Conservation (phyloP, 2,888 invertebrate species). For the Galerucella pusilla region DNA sequence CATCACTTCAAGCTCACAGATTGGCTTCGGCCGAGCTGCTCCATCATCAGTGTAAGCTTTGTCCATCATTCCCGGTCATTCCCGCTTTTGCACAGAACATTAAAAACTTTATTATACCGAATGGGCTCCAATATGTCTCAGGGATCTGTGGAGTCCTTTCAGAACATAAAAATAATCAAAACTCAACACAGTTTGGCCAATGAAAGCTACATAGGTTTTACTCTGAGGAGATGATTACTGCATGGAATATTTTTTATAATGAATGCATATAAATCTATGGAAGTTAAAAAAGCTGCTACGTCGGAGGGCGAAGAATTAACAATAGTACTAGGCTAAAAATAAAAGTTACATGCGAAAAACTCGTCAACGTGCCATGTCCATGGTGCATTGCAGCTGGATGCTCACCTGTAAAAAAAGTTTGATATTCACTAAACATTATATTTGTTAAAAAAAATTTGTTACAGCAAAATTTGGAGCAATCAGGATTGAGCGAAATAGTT, state of each 20-base stretch:
- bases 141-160: no score
- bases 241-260: background rate
- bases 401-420: slow-evolving; percentile 74
- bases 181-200: background rate
- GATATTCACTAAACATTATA: slow-evolving; percentile 1
- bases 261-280: slow-evolving; percentile 13
- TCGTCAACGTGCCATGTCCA: slow-evolving; percentile 65
- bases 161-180: background rate
- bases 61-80: no score
- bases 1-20: no score
- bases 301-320: slow-evolving; percentile 50
- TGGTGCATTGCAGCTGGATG: slow-evolving; percentile 90
- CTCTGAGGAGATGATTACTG: background rate
- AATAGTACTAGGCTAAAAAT: slow-evolving; percentile 55
- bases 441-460: background rate
- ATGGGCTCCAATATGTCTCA: no score
- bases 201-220: background rate
- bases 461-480: background rate
- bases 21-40: no score
- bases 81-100: no score
- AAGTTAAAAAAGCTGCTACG: slow-evolving; percentile 47
- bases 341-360: slow-evolving; percentile 57
- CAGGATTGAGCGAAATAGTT: no score
- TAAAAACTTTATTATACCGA: no score
- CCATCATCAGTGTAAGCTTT: no score